Conservation (phyloP, 2,888 invertebrate species). For the Fabriciana adippe region DNA sequence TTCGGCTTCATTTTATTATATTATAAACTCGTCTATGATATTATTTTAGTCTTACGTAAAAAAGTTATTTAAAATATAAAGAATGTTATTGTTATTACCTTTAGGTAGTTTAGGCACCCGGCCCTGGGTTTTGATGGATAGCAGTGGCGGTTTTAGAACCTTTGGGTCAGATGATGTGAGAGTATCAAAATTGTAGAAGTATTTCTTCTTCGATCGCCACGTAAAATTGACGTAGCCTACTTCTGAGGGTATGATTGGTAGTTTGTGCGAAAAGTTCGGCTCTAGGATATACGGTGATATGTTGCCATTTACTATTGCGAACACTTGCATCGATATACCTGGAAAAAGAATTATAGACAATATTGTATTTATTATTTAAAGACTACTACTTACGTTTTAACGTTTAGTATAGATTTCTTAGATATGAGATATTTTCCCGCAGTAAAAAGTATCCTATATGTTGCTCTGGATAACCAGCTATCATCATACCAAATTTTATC, state of each 20-base stretch:
- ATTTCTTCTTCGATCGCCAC: conserved; percentile 93
- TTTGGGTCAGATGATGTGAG: conserved; percentile 92
- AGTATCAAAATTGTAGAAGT: conserved; percentile 93
- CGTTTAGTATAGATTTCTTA: too few relatives aligned
- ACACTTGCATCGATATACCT: conserved; percentile 94
- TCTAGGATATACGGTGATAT: conserved; percentile 93
- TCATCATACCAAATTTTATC: too few relatives aligned
- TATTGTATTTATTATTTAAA: too few relatives aligned
- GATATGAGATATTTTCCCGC: too few relatives aligned
- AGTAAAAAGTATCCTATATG: too few relatives aligned
- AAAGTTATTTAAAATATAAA: not conserved
- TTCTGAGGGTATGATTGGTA: conserved; percentile 96
- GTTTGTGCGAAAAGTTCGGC: conserved; percentile 93
- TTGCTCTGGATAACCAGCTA: too few relatives aligned
- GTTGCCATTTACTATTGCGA: conserved; percentile 93
- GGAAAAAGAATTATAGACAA: conserved; percentile 42
- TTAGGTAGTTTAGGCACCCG: conserved; percentile 92
- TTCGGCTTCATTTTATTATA: too few relatives aligned
- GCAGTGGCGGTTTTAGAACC: conserved; percentile 91
- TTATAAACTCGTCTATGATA: too few relatives aligned
- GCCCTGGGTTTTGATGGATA: conserved; percentile 93
- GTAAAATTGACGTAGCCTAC: conserved; percentile 95
- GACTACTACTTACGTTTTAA: too few relatives aligned
- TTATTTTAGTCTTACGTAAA: too few relatives aligned
- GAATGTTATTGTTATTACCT: conserved; percentile 76